phyloP scores from a whole-genome alignment of 1,140 invertebrate genomes.

The Leptinotarsa undecemlineata region DNA sequence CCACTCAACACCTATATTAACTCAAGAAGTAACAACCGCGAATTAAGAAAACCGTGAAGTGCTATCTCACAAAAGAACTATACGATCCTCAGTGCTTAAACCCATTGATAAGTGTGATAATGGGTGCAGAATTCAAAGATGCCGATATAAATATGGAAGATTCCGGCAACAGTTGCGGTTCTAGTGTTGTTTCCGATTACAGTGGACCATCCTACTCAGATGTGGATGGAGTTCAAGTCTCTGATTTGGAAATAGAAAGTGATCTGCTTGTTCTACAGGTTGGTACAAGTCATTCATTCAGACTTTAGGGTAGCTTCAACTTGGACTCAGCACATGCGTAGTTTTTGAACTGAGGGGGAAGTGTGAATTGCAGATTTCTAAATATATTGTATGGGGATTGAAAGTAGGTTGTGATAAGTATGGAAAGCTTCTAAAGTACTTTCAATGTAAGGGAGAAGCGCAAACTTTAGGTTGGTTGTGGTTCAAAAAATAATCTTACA shows the following conservation, averaged over 20 bases:
- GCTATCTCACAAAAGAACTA: background rate
- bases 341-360: background rate
- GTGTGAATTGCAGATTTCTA: too few relatives aligned
- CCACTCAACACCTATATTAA: background rate
- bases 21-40: background rate
- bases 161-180: conserved; percentile 55
- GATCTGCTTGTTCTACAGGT: conserved; percentile 47
- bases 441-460: too few relatives aligned
- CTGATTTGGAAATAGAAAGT: conserved; percentile 51
- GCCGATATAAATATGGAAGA: conserved; percentile 52
- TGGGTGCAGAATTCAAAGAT: conserved; percentile 50
- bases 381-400: too few relatives aligned
- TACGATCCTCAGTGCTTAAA: background rate
- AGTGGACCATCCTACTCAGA: conserved; percentile 50
- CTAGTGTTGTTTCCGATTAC: conserved; percentile 52
- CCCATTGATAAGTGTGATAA: conserved; percentile 36
- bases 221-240: conserved; percentile 50
- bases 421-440: too few relatives aligned
- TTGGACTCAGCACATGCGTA: background rate
- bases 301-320: background rate
- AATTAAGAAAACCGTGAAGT: background rate
- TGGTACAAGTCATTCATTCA: conserved; percentile 26
- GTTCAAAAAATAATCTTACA: too few relatives aligned
- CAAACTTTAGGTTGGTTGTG: too few relatives aligned
- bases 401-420: too few relatives aligned